Evolutionary conservation across 2,888 invertebrate species (phyloP).

Genomic region (Erannis defoliaria): DNA sequence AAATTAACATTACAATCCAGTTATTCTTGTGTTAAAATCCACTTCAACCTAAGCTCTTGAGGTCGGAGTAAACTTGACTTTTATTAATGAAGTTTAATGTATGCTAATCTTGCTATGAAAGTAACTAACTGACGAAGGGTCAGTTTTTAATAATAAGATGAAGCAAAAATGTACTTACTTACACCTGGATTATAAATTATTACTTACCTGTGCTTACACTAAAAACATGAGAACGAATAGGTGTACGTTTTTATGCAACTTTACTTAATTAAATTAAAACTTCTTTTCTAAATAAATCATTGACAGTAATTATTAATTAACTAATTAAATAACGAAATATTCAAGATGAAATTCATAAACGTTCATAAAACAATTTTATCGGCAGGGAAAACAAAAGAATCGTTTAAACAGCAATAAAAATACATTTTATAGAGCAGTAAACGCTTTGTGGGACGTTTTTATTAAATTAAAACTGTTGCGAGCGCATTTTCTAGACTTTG

Average conservation of each 20-base stretch:
- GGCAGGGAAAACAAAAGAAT: slow-evolving; percentile 74
- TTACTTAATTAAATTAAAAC: too few relatives aligned
- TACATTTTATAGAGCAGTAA: slow-evolving; percentile 73
- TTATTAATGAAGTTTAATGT: slow-evolving; percentile 4
- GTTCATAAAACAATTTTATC: slow-evolving; percentile 69
- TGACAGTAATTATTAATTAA: too few relatives aligned
- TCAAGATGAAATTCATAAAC: slow-evolving; percentile 58
- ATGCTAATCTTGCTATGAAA: slow-evolving; percentile 4
- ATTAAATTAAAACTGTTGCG: slow-evolving; percentile 58
- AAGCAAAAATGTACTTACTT: too few relatives aligned
- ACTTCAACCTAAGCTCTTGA: background rate
- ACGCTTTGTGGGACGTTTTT: slow-evolving; percentile 65
- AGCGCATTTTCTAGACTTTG: slow-evolving; percentile 57
- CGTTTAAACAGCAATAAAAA: slow-evolving; percentile 77
- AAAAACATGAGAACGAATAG: too few relatives aligned
- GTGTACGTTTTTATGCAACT: too few relatives aligned
- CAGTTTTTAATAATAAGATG: background rate
- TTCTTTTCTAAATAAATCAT: too few relatives aligned
- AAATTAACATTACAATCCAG: slow-evolving; percentile 18
- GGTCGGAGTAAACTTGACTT: background rate
- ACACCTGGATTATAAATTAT: too few relatives aligned
- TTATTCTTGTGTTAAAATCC: slow-evolving; percentile 10
- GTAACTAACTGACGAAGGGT: background rate
- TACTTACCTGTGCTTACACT: too few relatives aligned
- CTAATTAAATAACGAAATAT: too few relatives aligned